Conservation (phyloP, 2,888 invertebrate genomes). For the Torymus auratus region DNA sequence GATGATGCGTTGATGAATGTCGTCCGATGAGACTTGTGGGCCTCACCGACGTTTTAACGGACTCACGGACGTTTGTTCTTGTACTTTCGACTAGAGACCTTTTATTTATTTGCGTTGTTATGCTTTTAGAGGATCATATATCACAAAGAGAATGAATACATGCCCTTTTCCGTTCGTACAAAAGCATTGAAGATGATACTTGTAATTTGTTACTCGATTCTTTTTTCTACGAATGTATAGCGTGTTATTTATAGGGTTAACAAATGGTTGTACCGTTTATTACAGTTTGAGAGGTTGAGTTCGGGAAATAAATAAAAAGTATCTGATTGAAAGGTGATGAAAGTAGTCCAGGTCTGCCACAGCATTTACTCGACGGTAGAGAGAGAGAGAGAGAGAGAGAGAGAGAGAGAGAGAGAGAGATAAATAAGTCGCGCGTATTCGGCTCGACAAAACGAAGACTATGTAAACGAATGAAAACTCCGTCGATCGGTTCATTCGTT, state of each 20-base stretch:
- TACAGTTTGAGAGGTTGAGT: no score
- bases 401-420: not conserved
- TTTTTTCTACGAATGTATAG: no score
- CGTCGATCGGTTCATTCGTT: not conserved
- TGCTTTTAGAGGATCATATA: not conserved
- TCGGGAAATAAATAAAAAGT: slow-evolving; percentile 27
- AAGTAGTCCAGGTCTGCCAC: slow-evolving; percentile 31
- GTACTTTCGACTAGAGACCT: not conserved
- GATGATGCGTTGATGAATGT: no score
- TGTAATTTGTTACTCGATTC: no score
- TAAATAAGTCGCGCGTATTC: not conserved
- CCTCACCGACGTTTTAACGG: not conserved
- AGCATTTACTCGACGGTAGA: slow-evolving; percentile 36
- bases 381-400: not conserved
- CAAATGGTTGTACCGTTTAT: no score
- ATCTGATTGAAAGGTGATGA: slow-evolving; percentile 21
- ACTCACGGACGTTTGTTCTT: not conserved
- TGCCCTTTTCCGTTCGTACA: no score
- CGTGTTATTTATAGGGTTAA: no score
- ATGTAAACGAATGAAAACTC: not conserved
- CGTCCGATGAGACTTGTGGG: no score
- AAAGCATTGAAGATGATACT: no score
- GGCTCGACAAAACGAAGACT: not conserved
- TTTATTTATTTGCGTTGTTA: slow-evolving; percentile 18
- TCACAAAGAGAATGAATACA: not conserved